Evolutionary conservation across 2,797 vertebrate genomes (phyloP), one percentile per base, ranked within the genome.

Genomic region (Bradypodion ventrale): DNA sequence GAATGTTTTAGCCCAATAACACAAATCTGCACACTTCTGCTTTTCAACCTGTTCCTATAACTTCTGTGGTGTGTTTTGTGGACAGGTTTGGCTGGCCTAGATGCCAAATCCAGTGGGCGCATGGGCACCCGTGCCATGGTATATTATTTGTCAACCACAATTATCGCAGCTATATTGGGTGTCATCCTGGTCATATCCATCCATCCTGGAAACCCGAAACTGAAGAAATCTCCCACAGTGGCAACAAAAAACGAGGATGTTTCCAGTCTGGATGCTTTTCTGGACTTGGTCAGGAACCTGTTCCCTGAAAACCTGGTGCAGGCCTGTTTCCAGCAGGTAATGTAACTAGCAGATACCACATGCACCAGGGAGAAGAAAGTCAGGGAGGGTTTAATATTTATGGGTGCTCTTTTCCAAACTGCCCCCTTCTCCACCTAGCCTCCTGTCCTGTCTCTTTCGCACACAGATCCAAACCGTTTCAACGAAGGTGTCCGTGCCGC

Each of bases 231-330:
- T 0, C 1, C 87, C 0, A 81, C 1, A 78, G 1, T 92, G 0
- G 59, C 42, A 7, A 72, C 92, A 0, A 96, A 85, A 85, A 96
- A 92, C 90, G 95, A 95, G 88, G 96, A 97, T 35, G 97, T 97
- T 90, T 97, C 90, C 94, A 97, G 97, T 60, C 78, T 97, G 83
- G 97, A 97, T 13, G 97, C 97, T 83, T 97, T 97, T 93, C 92
- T 97, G 25, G 97, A 97, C 88, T 95, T 97, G 81, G 92, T 97
- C 75, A 93, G 97, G 44, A 97, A 97, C 88, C 96, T 97, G 9
- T 97, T 97, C 89, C 97, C 97, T 0, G 97, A 97, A 89, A 97
- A 97, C 90, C 93, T 97, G 89, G 96, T 97, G 56, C 97, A 97
- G 90, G 94, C 97, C 84, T 97, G 96, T 91, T 95, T 97, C 92